Percentiles rank a stretch among this genome's conserved stretches.
These are phyloP conservation scores for Diploscapter pachys DNA, from an alignment of 1,140 invertebrate species.

Conservation along the genomic window DNA sequence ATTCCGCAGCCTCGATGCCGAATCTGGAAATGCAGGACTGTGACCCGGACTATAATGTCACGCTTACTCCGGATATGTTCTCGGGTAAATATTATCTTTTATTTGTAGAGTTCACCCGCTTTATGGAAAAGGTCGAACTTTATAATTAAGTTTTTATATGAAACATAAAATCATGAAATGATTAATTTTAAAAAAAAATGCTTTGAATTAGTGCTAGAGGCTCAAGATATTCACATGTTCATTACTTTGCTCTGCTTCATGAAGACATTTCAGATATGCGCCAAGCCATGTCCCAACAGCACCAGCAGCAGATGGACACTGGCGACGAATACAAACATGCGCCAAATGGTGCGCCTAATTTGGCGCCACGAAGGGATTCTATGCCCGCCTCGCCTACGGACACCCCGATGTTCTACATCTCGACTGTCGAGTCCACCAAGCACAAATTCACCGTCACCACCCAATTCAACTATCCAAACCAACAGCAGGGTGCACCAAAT, in stretches of 20 bases:
- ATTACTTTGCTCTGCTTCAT: background rate
- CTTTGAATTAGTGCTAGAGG: background rate
- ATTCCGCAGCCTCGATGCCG: conserved; percentile 29
- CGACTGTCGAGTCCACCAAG: conserved; percentile 25
- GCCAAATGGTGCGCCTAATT: conserved; percentile 3
- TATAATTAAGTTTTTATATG: background rate
- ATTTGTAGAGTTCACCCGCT: background rate
- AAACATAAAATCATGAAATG: background rate
- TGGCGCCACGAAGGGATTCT: conserved; percentile 6
- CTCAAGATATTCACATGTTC: background rate
- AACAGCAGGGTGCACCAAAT: background rate
- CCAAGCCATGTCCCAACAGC: conserved; percentile 41
- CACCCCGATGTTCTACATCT: conserved; percentile 30
- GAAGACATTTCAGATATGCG: conserved; percentile 40
- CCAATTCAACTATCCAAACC: background rate
- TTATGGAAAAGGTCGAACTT: background rate
- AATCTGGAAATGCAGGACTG: conserved; percentile 42
- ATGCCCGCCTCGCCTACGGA: background rate
- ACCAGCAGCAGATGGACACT: conserved; percentile 37
- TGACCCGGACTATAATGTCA: conserved; percentile 57
- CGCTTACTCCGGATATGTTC: conserved; percentile 52
- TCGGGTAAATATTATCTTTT: conserved; percentile 5
- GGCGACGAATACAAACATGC: conserved; percentile 17
- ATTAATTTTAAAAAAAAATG: background rate
- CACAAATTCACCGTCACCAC: conserved; percentile 36